Evolutionary conservation across 2,888 invertebrate genomes (phyloP), one percentile per base, ranked within the genome.

Genomic region (Andrena minutula): DNA sequence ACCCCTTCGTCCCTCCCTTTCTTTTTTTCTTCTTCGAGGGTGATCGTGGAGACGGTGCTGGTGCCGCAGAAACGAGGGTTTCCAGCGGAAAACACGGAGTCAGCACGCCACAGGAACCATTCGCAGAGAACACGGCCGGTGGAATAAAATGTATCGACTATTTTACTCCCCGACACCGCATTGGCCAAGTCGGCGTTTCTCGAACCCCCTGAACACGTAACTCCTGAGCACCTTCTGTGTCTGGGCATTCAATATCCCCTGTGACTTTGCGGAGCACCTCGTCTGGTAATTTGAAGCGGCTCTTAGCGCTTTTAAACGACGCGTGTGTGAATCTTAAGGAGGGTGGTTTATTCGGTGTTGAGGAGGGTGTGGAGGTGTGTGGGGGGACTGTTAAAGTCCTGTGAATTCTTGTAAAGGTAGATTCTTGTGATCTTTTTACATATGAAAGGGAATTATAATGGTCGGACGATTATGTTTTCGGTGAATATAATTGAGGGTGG

Each of bases 101-200:
- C 92, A 92, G 92, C 90, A 89, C 81, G 75, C 81, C 86, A 82
- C 83, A 35, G 86, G 84, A 86, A 85, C 88, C 76, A 88, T 91
- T 91, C 89, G 88, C 86, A 75, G 86, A 79, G 90, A 86, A 86
- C 89, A 81, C 79, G 88, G 77, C 83, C 79, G 88, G 88, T 88
- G 88, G 90, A 92, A 92, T 93, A 92, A 93, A 93, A 90, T 92
- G 92, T 93, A 92, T 91, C 90, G 92, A 88, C 85, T 90, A 91
- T 92, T 92, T 92, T 90, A 88, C 85, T 88, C 35, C 88, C 85
- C 77, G 75, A 77, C 73, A 75, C 83, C 88, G 86, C 83, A 91
- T 92, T 92, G 91, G 91, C 83, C 86, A 83, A 88, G 68, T 68
- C 66, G 71, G 71, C 79, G 49, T 77, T 82, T 73, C 60, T 12